phyloP scores from a whole-genome alignment of 2,113 vertebrate genomes.

The Erythrolamprus reginae region DNA sequence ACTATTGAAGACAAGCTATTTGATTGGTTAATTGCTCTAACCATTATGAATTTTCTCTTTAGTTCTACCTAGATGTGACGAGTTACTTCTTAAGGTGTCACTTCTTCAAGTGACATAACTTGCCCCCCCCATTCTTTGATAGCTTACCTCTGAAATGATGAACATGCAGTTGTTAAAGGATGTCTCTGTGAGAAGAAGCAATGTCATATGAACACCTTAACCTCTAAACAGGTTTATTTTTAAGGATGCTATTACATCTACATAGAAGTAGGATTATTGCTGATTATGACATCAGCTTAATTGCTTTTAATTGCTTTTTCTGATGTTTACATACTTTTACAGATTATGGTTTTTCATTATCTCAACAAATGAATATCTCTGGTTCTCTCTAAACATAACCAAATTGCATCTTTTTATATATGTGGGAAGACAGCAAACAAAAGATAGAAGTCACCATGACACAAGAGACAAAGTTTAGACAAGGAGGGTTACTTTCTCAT shows the following conservation, averaged over 20 bases:
- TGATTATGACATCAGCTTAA: not conserved
- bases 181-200: not conserved
- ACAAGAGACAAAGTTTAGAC: not conserved
- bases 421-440: not conserved
- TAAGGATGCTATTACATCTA: not conserved
- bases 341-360: not conserved
- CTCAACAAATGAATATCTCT: not conserved
- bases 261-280: not conserved
- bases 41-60: too few species aligned
- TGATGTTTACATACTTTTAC: not conserved
- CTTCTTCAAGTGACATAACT: too few species aligned
- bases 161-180: not conserved
- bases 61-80: not conserved
- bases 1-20: too few species aligned
- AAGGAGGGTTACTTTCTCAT: not conserved
- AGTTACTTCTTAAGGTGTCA: not conserved
- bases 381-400: not conserved
- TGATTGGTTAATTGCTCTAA: too few species aligned
- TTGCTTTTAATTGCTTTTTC: not conserved
- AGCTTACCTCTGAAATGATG: not conserved
- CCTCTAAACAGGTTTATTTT: not conserved
- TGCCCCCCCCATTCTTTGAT: accelerated
- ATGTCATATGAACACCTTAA: not conserved
- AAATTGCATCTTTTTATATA: not conserved
- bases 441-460: not conserved